Conservation (phyloP, 2,797 vertebrate genomes). For the Malacoctenus gilli region DNA sequence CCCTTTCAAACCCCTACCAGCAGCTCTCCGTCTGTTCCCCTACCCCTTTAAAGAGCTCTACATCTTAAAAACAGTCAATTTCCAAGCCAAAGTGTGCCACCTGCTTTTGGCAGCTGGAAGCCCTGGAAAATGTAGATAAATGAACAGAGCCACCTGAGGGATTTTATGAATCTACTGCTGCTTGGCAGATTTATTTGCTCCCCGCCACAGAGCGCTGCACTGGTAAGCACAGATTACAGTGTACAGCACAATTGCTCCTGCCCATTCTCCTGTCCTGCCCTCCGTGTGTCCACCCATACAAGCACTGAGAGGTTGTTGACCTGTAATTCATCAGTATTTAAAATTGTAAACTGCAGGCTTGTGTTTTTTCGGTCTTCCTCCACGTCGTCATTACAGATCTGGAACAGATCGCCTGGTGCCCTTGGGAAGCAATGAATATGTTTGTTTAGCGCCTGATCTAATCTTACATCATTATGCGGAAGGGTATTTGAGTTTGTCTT, state of each 20-base stretch:
- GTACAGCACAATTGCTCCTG: constrained; percentile 64
- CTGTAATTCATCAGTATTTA: constrained; percentile 75
- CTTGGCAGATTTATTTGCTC: constrained; percentile 84
- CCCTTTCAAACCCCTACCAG: constrained; percentile 44
- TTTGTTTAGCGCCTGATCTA: constrained; percentile 70
- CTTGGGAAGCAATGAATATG: constrained; percentile 63
- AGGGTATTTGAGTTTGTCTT: constrained; percentile 54
- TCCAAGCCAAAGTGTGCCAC: constrained; percentile 81
- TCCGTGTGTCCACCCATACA: constrained; percentile 52
- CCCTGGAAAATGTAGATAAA: constrained; percentile 85
- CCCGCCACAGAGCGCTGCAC: constrained; percentile 78
- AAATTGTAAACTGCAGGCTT: constrained; percentile 58
- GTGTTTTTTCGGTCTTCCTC: constrained; percentile 49
- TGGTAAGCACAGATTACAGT: constrained; percentile 83
- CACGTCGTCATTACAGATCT: constrained; percentile 46
- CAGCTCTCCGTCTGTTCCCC: constrained; percentile 42
- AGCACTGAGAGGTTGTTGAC: constrained; percentile 63
- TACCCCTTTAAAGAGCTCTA: constrained; percentile 68
- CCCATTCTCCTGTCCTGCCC: constrained; percentile 60
- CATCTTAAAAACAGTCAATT: constrained; percentile 82
- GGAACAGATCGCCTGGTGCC: constrained; percentile 47
- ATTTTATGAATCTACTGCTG: constrained; percentile 84
- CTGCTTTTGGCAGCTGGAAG: constrained; percentile 82
- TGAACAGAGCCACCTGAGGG: constrained; percentile 84
- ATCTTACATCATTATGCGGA: constrained; percentile 67